phyloP scores from a whole-genome alignment of 2,888 invertebrate species.

The Ennomos erosarius region DNA sequence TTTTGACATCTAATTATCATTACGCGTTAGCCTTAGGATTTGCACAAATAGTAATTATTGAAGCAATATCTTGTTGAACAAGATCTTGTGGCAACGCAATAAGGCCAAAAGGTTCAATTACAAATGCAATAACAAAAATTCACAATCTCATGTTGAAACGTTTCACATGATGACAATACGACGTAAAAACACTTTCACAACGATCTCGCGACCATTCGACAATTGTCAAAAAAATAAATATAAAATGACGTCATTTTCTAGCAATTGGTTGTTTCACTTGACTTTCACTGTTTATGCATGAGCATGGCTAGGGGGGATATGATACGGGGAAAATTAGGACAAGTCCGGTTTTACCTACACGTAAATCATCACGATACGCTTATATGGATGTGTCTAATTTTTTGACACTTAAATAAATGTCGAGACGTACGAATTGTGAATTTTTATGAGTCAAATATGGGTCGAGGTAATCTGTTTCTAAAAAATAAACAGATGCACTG shows the following conservation, averaged over 20 bases:
- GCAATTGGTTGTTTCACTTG: constrained; percentile 30
- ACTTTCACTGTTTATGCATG: constrained; percentile 41
- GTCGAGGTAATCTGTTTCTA: constrained; percentile 18
- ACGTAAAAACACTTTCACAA: constrained; percentile 37
- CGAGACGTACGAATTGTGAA: constrained; percentile 35
- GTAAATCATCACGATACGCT: constrained; percentile 31
- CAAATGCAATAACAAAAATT: constrained; percentile 29
- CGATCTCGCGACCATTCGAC: constrained; percentile 20
- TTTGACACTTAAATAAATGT: constrained; percentile 33
- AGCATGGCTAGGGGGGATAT: constrained; percentile 37
- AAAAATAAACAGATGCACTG: constrained; percentile 5
- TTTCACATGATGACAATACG: constrained; percentile 33
- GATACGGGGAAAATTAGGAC: constrained; percentile 38
- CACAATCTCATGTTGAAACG: constrained; percentile 36
- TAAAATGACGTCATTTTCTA: constrained; percentile 38
- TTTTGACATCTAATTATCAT: constrained; percentile 2
- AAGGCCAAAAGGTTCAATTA: constrained; percentile 26
- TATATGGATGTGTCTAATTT: constrained; percentile 44
- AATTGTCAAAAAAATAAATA: constrained; percentile 30
- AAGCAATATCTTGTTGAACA: constrained; percentile 21
- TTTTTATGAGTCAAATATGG: constrained; percentile 40
- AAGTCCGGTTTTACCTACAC: constrained; percentile 29
- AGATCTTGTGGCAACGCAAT: constrained; percentile 14
- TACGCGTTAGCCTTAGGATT: background rate
- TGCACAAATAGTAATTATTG: constrained; percentile 17